phyloP scores from a whole-genome alignment of 2,888 invertebrate genomes.

The Hyppa rectilinea region DNA sequence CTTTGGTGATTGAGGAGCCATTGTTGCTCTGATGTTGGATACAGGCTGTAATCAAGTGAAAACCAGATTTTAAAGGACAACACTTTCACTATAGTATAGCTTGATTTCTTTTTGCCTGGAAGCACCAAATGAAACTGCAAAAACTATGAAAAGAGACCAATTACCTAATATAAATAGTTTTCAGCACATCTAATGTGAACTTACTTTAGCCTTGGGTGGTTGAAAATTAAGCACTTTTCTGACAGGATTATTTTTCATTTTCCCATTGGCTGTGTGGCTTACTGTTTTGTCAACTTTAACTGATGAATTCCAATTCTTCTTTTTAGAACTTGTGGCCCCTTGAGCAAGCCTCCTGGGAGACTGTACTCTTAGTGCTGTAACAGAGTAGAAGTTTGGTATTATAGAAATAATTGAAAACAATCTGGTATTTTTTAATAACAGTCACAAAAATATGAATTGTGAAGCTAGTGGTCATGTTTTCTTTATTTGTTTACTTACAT shows the following conservation, averaged over 20 bases:
- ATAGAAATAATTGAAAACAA: not conserved
- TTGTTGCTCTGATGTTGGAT: constrained; percentile 69
- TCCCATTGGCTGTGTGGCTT: constrained; percentile 78
- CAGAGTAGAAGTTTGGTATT: not conserved
- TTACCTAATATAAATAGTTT: not conserved
- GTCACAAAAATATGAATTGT: not conserved
- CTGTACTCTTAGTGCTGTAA: constrained; percentile 76
- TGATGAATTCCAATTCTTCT: constrained; percentile 85
- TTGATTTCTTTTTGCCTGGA: not conserved
- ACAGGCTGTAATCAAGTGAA: constrained; percentile 70
- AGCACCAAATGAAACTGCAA: not conserved
- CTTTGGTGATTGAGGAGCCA: constrained; percentile 75
- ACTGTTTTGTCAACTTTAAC: constrained; percentile 81
- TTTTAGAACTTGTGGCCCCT: constrained; percentile 71
- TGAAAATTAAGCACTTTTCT: constrained; percentile 85
- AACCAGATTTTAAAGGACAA: not conserved
- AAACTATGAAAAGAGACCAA: no score
- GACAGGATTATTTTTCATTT: constrained; percentile 77
- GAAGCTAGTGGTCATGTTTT: not conserved
- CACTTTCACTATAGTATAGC: not conserved
- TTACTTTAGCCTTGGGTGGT: constrained; percentile 74
- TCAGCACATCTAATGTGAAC: constrained; percentile 11
- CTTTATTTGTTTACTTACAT: constrained; percentile 68
- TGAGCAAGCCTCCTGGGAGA: constrained; percentile 70
- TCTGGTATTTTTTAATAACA: not conserved